Evolutionary conservation across 2,113 vertebrate genomes (phyloP).

Genomic region (Verasper variegatus): DNA sequence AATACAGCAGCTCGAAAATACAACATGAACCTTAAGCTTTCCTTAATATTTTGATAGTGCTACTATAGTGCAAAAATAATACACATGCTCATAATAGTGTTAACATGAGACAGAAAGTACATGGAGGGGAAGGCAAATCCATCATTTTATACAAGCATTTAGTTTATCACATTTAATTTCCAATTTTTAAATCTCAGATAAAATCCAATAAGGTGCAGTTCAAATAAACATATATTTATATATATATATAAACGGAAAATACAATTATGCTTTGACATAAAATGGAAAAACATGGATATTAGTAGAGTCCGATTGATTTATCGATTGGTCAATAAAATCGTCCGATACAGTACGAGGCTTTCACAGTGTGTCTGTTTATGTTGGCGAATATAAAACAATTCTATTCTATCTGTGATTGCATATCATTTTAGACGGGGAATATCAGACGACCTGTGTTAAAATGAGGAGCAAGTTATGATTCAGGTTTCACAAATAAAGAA

Average conservation of each 20-base stretch:
- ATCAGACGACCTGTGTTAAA: too few species aligned
- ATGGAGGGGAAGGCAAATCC: slow-evolving; percentile 54
- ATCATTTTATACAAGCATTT: neutral
- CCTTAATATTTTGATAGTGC: slow-evolving; percentile 10
- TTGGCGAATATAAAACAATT: too few species aligned
- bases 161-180: too few species aligned
- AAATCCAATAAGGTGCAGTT: neutral
- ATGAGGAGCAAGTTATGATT: too few species aligned
- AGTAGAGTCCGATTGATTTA: too few species aligned
- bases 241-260: slow-evolving; percentile 8
- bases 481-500: too few species aligned
- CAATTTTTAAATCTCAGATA: too few species aligned
- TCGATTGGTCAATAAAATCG: too few species aligned
- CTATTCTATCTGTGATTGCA: too few species aligned
- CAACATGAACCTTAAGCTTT: slow-evolving; percentile 29
- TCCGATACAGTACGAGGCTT: too few species aligned
- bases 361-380: too few species aligned
- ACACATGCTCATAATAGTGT: slow-evolving; percentile 39
- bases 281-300: slow-evolving; percentile 9
- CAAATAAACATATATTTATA: slow-evolving; percentile 17
- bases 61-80: slow-evolving; percentile 32
- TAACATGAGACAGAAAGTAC: slow-evolving; percentile 19
- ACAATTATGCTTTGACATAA: neutral
- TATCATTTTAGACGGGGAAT: too few species aligned
- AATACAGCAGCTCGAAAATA: slow-evolving; percentile 10